phyloP scores from a whole-genome alignment of 2,113 vertebrate species.

The Poeciliopsis retropinna region DNA sequence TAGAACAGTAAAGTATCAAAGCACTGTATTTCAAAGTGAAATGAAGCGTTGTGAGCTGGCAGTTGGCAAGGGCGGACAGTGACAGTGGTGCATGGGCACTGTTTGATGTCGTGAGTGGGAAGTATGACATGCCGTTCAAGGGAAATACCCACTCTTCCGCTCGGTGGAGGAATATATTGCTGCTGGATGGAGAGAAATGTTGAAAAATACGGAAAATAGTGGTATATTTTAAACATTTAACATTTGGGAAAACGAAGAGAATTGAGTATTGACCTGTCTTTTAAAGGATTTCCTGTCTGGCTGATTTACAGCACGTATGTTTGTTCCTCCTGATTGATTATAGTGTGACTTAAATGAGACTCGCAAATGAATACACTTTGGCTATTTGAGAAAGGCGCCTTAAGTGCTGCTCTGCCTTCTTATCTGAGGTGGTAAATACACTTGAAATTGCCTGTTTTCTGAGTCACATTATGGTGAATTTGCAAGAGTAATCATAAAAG shows the following conservation, averaged over 20 bases:
- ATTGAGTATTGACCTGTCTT: not conserved
- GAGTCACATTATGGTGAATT: conserved; percentile 44
- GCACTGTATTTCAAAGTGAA: conserved; percentile 62
- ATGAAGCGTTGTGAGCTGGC: conserved; percentile 55
- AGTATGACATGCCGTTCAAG: conserved; percentile 57
- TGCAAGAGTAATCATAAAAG: conserved; percentile 38
- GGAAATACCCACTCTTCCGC: conserved; percentile 58
- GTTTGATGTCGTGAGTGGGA: conserved; percentile 70
- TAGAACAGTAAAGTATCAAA: conserved; percentile 17
- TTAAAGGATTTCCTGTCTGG: conserved; percentile 20
- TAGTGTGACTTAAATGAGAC: conserved; percentile 56
- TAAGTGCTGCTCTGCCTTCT: conserved; percentile 61
- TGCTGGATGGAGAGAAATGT: conserved; percentile 32
- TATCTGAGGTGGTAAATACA: conserved; percentile 66
- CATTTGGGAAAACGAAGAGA: not conserved
- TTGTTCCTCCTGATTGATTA: conserved; percentile 52
- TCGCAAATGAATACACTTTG: conserved; percentile 51
- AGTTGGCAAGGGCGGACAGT: conserved; percentile 46
- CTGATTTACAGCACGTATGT: conserved; percentile 42
- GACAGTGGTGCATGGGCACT: conserved; percentile 48
- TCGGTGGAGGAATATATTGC: conserved; percentile 52
- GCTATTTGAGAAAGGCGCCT: conserved; percentile 59
- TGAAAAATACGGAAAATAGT: not conserved
- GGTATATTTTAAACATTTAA: not conserved
- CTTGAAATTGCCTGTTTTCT: conserved; percentile 46